Percentiles rank a stretch among this genome's conserved stretches.
These are phyloP conservation scores for Eupithecia subumbrata DNA, from an alignment of 2,888 invertebrate species.

Conservation along the genomic window DNA sequence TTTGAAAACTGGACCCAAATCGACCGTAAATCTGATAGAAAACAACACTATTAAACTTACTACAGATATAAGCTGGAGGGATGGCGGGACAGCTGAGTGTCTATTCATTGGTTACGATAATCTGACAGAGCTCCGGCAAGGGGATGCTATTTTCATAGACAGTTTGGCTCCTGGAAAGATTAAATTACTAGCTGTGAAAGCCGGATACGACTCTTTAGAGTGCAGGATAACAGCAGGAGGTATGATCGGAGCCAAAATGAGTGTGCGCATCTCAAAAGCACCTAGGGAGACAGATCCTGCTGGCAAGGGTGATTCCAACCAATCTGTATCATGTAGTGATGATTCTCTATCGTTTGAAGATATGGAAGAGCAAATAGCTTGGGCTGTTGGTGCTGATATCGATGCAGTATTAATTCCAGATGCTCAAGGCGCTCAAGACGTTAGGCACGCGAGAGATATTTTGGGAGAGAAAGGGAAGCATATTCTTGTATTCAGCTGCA, in stretches of 20 bases:
- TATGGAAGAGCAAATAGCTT: slow-evolving; percentile 77
- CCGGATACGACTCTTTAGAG: slow-evolving; percentile 76
- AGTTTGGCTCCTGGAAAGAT: slow-evolving; percentile 68
- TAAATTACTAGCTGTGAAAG: slow-evolving; percentile 64
- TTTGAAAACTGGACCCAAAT: slow-evolving; percentile 67
- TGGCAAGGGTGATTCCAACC: slow-evolving; percentile 70
- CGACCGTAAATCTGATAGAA: slow-evolving; percentile 66
- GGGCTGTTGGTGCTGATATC: slow-evolving; percentile 75
- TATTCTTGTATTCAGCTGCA: slow-evolving; percentile 70
- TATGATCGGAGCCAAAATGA: slow-evolving; percentile 77
- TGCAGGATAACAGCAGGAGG: slow-evolving; percentile 83
- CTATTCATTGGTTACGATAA: slow-evolving; percentile 82
- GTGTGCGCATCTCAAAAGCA: slow-evolving; percentile 80
- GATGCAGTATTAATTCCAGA: slow-evolving; percentile 73
- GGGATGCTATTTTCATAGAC: slow-evolving; percentile 79
- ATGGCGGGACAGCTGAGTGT: slow-evolving; percentile 81
- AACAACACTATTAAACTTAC: slow-evolving; percentile 76
- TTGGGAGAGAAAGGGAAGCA: slow-evolving; percentile 74
- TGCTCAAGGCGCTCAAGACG: slow-evolving; percentile 63
- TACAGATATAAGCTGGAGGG: slow-evolving; percentile 79
- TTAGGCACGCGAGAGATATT: slow-evolving; percentile 61
- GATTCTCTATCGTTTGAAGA: slow-evolving; percentile 88
- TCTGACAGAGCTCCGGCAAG: slow-evolving; percentile 76
- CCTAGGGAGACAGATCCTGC: slow-evolving; percentile 70
- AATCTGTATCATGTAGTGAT: slow-evolving; percentile 79